These are phyloP conservation scores for Odontamblyopus rebecca DNA, from an alignment of 2,797 vertebrate species.

Conservation along the genomic window DNA sequence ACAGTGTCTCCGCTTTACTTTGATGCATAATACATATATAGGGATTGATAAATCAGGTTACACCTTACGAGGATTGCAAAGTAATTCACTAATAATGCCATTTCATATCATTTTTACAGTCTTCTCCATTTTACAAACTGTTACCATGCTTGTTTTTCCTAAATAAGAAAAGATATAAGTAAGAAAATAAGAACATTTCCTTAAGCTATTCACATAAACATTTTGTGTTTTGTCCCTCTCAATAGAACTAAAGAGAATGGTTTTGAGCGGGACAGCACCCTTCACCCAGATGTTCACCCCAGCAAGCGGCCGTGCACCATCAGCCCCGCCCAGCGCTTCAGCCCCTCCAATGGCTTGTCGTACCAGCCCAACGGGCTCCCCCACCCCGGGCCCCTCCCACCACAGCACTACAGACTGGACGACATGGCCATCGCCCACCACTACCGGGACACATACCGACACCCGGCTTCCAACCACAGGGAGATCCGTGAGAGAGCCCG, in stretches of 20 bases:
- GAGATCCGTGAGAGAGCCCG: constrained; percentile 88
- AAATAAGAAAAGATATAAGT: background rate
- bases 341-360: constrained; percentile 88
- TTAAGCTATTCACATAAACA: background rate
- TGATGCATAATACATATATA: background rate
- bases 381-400: constrained; percentile 89
- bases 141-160: background rate
- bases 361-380: constrained; percentile 87
- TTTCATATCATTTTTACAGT: too few species aligned
- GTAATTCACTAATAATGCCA: too few species aligned
- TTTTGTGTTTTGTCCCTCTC: background rate
- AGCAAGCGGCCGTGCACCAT: constrained; percentile 96
- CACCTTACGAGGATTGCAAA: too few species aligned
- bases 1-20: background rate
- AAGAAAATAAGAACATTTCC: too few species aligned
- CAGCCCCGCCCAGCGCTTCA: constrained; percentile 94
- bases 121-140: too few species aligned
- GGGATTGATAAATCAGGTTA: too few species aligned
- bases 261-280: constrained; percentile 87
- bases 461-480: constrained; percentile 87
- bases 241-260: constrained; percentile 86
- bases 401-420: constrained; percentile 95
- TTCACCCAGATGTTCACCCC: constrained; percentile 84
- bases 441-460: constrained; percentile 84
- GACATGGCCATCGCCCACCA: constrained; percentile 89